Percentiles rank a stretch among this genome's conserved stretches.
Evolutionary conservation across 2,797 vertebrate species (phyloP).

Genomic region (Semaprochilodus insignis): DNA sequence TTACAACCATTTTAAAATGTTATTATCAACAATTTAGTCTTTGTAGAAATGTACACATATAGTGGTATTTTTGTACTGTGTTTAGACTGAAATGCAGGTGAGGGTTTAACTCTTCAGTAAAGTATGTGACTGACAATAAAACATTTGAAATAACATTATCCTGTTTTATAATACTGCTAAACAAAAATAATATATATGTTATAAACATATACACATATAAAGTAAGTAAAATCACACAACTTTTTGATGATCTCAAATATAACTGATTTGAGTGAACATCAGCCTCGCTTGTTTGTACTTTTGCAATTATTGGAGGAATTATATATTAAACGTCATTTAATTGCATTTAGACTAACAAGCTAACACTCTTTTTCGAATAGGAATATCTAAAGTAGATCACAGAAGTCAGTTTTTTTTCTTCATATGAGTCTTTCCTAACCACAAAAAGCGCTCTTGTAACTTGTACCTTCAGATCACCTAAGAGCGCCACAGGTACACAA

Average conservation of each 20-base stretch:
- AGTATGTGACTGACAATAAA: too few species aligned
- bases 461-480: constrained; percentile 18
- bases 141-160: too few species aligned
- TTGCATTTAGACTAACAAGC: not conserved
- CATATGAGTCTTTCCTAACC: constrained; percentile 38
- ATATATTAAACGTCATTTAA: too few species aligned
- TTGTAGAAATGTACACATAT: too few species aligned
- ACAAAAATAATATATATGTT: not conserved
- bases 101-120: too few species aligned
- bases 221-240: not conserved
- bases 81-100: too few species aligned
- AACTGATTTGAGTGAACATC: not conserved
- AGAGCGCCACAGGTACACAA: constrained; percentile 28
- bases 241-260: not conserved
- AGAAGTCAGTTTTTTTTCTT: constrained; percentile 18
- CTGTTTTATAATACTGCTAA: not conserved
- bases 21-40: too few species aligned
- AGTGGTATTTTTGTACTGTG: too few species aligned
- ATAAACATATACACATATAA: not conserved
- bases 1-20: too few species aligned
- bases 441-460: constrained; percentile 16
- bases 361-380: not conserved
- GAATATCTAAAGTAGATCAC: not conserved
- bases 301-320: too few species aligned
- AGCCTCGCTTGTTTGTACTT: not conserved